Evolutionary conservation across 2,797 vertebrate species (phyloP).

Genomic region (Phoxinus dragarum): DNA sequence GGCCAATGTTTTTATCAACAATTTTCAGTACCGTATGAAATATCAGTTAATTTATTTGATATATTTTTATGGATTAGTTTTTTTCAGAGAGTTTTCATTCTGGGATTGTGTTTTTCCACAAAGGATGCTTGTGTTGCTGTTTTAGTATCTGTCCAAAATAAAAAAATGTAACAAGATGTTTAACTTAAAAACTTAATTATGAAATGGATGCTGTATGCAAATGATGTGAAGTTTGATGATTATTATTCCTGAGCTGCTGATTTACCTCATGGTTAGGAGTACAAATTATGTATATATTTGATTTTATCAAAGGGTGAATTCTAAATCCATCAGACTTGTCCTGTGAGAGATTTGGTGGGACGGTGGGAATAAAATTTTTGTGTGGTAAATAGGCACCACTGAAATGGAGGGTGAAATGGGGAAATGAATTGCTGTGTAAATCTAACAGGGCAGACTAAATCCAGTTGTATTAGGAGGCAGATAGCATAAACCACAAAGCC

Average conservation of each 20-base stretch:
- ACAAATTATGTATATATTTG: slow-evolving; percentile 35
- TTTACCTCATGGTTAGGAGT: slow-evolving; percentile 31
- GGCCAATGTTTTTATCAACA: background rate
- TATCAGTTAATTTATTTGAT: background rate
- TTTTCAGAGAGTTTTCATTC: background rate
- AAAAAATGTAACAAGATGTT: background rate
- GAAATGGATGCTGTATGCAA: slow-evolving; percentile 1
- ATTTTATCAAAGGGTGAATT: slow-evolving; percentile 37
- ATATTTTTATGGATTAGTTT: background rate
- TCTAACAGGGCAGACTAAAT: slow-evolving; percentile 62
- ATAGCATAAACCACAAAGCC: slow-evolving; percentile 49
- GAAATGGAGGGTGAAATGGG: slow-evolving; percentile 46
- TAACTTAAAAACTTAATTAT: background rate
- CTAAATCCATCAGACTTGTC: slow-evolving; percentile 50
- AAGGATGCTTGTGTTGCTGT: background rate
- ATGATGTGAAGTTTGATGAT: slow-evolving; percentile 20
- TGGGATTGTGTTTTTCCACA: background rate
- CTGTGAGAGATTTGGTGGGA: slow-evolving; percentile 40
- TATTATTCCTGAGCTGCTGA: slow-evolving; percentile 33
- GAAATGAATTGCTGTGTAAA: slow-evolving; percentile 61
- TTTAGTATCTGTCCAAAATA: background rate
- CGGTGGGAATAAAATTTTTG: slow-evolving; percentile 21
- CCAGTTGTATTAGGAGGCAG: slow-evolving; percentile 55
- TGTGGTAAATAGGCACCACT: slow-evolving; percentile 46
- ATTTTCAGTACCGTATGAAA: background rate